Conservation (phyloP, 2,113 vertebrate genomes). For the Callionymus lyra region DNA sequence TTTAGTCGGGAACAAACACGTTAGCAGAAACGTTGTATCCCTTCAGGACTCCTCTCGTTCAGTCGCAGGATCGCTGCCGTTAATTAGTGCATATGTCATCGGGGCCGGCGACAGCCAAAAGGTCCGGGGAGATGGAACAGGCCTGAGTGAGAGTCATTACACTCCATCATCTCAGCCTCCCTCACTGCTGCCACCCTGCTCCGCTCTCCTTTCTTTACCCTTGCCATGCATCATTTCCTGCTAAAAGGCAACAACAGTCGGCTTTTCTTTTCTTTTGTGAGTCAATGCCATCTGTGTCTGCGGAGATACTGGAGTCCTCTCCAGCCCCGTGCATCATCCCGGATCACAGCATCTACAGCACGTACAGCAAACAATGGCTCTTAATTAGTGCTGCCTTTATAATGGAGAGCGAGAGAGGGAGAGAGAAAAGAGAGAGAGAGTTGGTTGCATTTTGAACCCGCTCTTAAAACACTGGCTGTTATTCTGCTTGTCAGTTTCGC, state of each 20-base stretch:
- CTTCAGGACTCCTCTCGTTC: constrained; percentile 22
- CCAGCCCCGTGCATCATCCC: constrained; percentile 31
- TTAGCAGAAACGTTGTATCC: constrained; percentile 14
- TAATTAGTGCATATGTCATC: constrained; percentile 62
- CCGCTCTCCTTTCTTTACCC: constrained; percentile 33
- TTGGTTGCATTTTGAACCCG: no score
- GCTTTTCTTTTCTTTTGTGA: background rate
- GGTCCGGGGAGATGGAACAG: constrained; percentile 50
- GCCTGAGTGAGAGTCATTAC: constrained; percentile 47
- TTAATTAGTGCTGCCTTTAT: constrained; percentile 26
- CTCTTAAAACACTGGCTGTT: no score
- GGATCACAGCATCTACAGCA: constrained; percentile 26
- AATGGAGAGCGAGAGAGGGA: constrained; percentile 8
- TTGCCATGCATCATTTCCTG: constrained; percentile 39
- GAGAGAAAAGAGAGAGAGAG: background rate
- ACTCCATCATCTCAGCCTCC: constrained; percentile 48
- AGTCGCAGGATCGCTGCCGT: constrained; percentile 28
- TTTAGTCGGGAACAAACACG: constrained; percentile 4
- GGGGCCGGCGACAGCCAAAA: constrained; percentile 49
- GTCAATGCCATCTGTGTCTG: constrained; percentile 50
- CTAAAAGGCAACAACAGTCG: constrained; percentile 39
- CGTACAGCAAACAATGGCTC: constrained; percentile 22
- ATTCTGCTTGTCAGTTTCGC: no score
- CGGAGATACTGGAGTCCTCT: constrained; percentile 41
- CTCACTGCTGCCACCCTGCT: constrained; percentile 25